A percentile compares a stretch with the other conserved stretches of the same genome.
phyloP scores from a whole-genome alignment of 2,888 invertebrate genomes.

The Tinea semifulvella region DNA sequence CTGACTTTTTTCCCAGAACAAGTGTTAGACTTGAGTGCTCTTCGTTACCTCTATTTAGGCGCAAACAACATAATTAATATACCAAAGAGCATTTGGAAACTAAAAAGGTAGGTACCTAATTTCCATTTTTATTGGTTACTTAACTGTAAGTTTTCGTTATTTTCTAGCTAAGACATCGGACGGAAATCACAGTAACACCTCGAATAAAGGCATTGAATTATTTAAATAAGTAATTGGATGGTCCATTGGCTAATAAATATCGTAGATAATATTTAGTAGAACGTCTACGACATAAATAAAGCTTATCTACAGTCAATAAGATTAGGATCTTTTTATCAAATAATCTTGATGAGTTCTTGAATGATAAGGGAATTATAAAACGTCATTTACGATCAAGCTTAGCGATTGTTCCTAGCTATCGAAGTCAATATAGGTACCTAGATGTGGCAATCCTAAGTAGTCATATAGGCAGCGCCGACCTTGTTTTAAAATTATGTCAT shows the following conservation, averaged over 20 bases:
- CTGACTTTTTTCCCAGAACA: slow-evolving; percentile 87
- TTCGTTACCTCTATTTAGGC: slow-evolving; percentile 90
- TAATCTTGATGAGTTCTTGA: neutral
- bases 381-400: neutral
- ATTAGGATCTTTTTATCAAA: neutral
- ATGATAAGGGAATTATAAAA: too few species aligned
- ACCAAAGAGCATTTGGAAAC: slow-evolving; percentile 77
- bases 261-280: too few species aligned
- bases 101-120: slow-evolving; percentile 45
- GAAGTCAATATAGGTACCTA: slow-evolving; percentile 4
- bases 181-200: too few species aligned
- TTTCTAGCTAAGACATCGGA: neutral
- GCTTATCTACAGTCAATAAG: neutral
- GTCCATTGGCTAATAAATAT: too few species aligned
- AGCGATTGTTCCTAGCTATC: slow-evolving; percentile 4
- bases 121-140: slow-evolving; percentile 2
- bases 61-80: slow-evolving; percentile 85
- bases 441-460: too few species aligned
- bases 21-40: slow-evolving; percentile 76
- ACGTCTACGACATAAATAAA: too few species aligned
- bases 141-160: slow-evolving; percentile 4
- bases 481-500: too few species aligned
- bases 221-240: too few species aligned
- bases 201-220: too few species aligned
- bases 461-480: too few species aligned